A percentile compares a stretch with the other conserved stretches of the same genome.
phyloP scores from a whole-genome alignment of 2,888 invertebrate species.

The Eristalis tenax region DNA sequence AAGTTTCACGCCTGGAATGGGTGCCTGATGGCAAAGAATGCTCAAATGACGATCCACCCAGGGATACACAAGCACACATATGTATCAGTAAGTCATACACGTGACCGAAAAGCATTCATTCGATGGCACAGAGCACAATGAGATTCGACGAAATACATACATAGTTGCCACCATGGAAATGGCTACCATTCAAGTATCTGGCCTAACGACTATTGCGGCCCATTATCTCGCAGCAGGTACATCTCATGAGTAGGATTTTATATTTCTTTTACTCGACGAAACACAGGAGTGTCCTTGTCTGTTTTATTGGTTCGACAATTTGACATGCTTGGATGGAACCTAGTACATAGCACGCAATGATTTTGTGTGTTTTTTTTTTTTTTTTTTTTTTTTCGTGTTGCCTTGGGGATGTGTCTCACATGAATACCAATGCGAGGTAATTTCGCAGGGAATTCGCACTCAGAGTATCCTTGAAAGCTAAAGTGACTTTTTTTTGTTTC shows the following conservation, averaged over 20 bases:
- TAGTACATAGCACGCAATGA: background rate
- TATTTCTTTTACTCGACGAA: background rate
- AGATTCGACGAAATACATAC: background rate
- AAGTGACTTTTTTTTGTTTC: background rate
- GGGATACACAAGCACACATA: background rate
- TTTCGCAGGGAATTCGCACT: background rate
- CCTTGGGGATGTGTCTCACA: background rate
- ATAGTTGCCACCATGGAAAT: background rate
- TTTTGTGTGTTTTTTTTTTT: too few species aligned
- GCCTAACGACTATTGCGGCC: background rate
- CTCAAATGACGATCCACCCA: background rate
- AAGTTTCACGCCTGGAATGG: background rate
- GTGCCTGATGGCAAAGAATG: background rate
- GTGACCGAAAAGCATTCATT: conserved; percentile 24
- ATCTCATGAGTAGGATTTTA: background rate
- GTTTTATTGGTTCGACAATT: conserved; percentile 26
- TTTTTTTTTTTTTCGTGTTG: background rate
- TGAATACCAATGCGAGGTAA: background rate
- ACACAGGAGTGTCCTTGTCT: background rate
- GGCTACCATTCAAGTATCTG: background rate
- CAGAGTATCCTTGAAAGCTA: background rate
- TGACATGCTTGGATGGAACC: background rate
- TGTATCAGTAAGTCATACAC: conserved; percentile 4
- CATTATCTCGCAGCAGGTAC: background rate
- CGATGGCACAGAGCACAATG: background rate